Evolutionary conservation across 1,140 invertebrate genomes (phyloP).

Genomic region (Octopus sinensis): DNA sequence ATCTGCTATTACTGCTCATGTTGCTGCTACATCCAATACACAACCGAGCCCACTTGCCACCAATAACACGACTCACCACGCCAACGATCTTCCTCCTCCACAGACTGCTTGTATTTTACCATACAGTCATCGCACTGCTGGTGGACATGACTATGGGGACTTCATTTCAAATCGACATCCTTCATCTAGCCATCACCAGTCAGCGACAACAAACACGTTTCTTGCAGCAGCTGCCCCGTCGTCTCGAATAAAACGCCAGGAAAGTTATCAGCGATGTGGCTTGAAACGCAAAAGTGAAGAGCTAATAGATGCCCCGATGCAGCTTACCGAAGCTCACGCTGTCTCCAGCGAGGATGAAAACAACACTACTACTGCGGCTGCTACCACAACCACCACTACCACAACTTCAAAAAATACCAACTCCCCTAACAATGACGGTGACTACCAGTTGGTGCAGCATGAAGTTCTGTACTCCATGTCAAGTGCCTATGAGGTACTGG

Average conservation of each 20-base stretch:
- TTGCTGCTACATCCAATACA: slow-evolving; percentile 23
- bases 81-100: slow-evolving; percentile 23
- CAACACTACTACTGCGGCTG: slow-evolving; percentile 71
- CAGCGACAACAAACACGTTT: slow-evolving; percentile 27
- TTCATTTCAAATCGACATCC: slow-evolving; percentile 26
- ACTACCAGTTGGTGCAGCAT: slow-evolving; percentile 97
- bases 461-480: slow-evolving; percentile 91
- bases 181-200: slow-evolving; percentile 26
- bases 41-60: slow-evolving; percentile 27
- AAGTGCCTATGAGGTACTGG: slow-evolving; percentile 93
- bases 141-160: slow-evolving; percentile 24
- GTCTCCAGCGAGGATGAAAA: slow-evolving; percentile 54
- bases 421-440: slow-evolving; percentile 72
- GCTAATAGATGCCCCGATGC: slow-evolving; percentile 45
- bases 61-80: slow-evolving; percentile 21
- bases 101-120: slow-evolving; percentile 35
- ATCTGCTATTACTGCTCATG: slow-evolving; percentile 21
- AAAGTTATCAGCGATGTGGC: slow-evolving; percentile 44
- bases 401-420: slow-evolving; percentile 64
- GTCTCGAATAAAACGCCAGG: neutral
- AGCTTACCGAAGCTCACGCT: slow-evolving; percentile 47
- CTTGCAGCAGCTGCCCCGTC: slow-evolving; percentile 28
- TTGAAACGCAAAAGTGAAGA: slow-evolving; percentile 51
- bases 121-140: slow-evolving; percentile 62
- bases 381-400: slow-evolving; percentile 73